Evolutionary conservation across 2,888 invertebrate species (phyloP), one percentile per base, ranked within the genome.

Genomic region (Eudasyphora cyanicolor): DNA sequence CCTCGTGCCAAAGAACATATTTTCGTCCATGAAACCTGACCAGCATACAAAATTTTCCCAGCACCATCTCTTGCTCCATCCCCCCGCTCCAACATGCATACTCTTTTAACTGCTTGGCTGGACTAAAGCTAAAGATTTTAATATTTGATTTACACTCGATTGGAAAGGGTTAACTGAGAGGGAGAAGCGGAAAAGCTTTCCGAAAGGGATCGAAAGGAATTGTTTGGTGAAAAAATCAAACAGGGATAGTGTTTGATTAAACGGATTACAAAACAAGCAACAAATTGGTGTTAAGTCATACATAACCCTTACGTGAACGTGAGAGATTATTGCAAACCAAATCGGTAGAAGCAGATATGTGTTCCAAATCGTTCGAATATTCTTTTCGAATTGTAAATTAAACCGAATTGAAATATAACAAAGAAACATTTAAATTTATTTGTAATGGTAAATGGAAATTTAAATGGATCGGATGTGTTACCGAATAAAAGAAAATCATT

Each of bases 261-360:
- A 80, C 71, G 83, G 83, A 83, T 84, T 84, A 81, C 81, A 81
- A 67, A 57, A 71, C 71, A 75, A 78, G 75, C 84, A 84, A 84
- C 81, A 84, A 84, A 84, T 84, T 84, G 84, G 78, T 78, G 84
- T 84, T 76, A 84, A 84, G 75, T 81, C 75, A 73, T 75, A 67
- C 74, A 70, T 71, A 60, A 60, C 35, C 49, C 62, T 49, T 67
- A 35, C 38, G 19, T 49, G 35, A 17, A 84, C 81, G 81, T 84
- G 81, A 81, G 81, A 75, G 57, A 76, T 78, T 84, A 67, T 49
- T 42, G 42, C 21, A 75, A 75, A 76, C 49, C 64, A 57, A 49
- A 76, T 77, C 38, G 64, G 29, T 49, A 74, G 64, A 70, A 32
- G n/a, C 32, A 32, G 4, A 32, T 8, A 32, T 32, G 32, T 32